Conservation (phyloP, 2,797 vertebrate species). For the Thamnophis elegans region DNA sequence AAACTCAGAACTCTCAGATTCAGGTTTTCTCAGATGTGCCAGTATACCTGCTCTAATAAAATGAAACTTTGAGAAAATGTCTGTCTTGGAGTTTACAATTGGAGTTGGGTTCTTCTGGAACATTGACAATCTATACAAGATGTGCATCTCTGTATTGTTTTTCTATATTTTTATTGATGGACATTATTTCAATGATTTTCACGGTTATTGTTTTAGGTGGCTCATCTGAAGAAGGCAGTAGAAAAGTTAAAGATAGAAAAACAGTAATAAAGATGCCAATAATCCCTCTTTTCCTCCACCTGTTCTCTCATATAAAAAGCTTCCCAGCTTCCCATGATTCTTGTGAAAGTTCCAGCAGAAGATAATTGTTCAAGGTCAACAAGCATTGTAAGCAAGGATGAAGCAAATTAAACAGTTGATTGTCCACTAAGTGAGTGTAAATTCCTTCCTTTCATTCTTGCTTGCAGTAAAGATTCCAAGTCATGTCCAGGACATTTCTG, state of each 20-base stretch:
- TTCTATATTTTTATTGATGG: background rate
- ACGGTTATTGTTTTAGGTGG: background rate
- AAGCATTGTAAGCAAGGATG: background rate
- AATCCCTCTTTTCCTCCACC: background rate
- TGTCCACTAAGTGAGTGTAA: background rate
- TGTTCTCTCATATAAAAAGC: background rate
- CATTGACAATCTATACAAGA: background rate
- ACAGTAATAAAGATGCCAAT: background rate
- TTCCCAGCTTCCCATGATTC: background rate
- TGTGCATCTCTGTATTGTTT: background rate
- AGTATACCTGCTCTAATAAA: too few relatives aligned
- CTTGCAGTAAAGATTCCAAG: background rate
- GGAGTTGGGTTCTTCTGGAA: too few relatives aligned
- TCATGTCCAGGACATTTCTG: background rate
- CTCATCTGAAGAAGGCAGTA: background rate
- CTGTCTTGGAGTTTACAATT: too few relatives aligned
- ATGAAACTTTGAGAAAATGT: too few relatives aligned
- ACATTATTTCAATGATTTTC: background rate
- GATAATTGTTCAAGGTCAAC: background rate
- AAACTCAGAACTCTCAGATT: too few relatives aligned
- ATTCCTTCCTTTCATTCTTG: background rate
- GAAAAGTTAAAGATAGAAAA: background rate
- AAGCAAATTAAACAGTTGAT: background rate
- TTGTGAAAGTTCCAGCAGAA: background rate
- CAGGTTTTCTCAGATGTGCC: too few relatives aligned